phyloP scores from a whole-genome alignment of 2,888 invertebrate genomes.

The Neoaliturus tenellus region DNA sequence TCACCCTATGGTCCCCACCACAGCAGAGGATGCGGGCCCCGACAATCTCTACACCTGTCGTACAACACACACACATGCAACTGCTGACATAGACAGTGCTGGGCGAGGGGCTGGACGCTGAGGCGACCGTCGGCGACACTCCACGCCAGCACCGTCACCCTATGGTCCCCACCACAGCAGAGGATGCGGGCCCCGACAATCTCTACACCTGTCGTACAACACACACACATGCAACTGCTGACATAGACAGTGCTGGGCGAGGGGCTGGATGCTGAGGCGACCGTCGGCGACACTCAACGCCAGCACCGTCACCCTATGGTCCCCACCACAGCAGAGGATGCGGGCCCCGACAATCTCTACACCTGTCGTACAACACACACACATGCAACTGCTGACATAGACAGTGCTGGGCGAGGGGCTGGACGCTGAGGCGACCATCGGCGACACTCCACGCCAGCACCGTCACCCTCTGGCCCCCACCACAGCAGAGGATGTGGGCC shows the following conservation, averaged over 20 bases:
- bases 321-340: conserved; percentile 74
- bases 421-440: conserved; percentile 70
- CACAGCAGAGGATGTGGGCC: conserved; percentile 71
- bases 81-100: no score
- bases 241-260: conserved; percentile 73
- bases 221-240: no score
- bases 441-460: conserved; percentile 73
- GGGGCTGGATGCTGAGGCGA: conserved; percentile 71
- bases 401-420: conserved; percentile 72
- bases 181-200: conserved; percentile 71
- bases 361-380: conserved; percentile 63
- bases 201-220: conserved; percentile 65
- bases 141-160: conserved; percentile 76
- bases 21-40: conserved; percentile 71
- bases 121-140: conserved; percentile 68
- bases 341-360: conserved; percentile 70
- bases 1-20: conserved; percentile 81
- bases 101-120: conserved; percentile 72
- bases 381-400: no score
- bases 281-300: conserved; percentile 71
- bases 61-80: no score
- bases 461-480: conserved; percentile 81
- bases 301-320: conserved; percentile 79
- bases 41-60: conserved; percentile 67
- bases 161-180: conserved; percentile 78